These are phyloP conservation scores for Lamproptera curius DNA, from an alignment of 2,888 invertebrate species.

Conservation along the genomic window DNA sequence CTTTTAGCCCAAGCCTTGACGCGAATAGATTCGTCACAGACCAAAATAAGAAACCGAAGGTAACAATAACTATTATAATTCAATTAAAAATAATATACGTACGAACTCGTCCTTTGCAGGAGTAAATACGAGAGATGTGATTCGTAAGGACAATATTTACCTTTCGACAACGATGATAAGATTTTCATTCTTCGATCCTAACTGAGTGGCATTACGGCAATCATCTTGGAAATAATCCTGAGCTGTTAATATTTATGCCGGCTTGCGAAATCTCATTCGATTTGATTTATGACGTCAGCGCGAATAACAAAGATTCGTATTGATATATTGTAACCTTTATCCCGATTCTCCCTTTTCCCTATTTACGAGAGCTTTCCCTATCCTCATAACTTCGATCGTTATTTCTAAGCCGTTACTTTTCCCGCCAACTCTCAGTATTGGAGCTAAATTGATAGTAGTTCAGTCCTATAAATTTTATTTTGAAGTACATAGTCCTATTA, in stretches of 20 bases:
- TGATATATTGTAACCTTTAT: constrained; percentile 78
- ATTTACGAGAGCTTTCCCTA: constrained; percentile 71
- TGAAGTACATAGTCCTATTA: no score
- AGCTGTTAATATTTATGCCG: constrained; percentile 8
- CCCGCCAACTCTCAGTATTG: constrained; percentile 34
- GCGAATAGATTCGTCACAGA: no score
- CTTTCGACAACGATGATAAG: no score
- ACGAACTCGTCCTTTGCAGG: no score
- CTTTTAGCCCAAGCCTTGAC: no score
- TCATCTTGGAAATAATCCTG: constrained; percentile 27
- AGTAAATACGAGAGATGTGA: no score
- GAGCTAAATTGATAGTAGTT: constrained; percentile 21
- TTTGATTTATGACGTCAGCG: constrained; percentile 70
- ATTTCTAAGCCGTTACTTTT: constrained; percentile 69
- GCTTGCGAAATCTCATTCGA: constrained; percentile 48
- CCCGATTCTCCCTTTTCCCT: constrained; percentile 69
- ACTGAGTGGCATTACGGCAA: no score
- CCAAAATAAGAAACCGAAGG: no score
- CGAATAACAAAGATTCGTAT: constrained; percentile 78
- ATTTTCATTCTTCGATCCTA: no score
- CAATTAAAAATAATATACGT: no score
- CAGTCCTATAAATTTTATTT: constrained; percentile 19
- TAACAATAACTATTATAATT: no score
- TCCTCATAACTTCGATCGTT: constrained; percentile 74
- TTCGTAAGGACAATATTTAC: no score